Evolutionary conservation across 2,888 invertebrate species (phyloP), one percentile per base, ranked within the genome.

Genomic region (Andrena bicolor): DNA sequence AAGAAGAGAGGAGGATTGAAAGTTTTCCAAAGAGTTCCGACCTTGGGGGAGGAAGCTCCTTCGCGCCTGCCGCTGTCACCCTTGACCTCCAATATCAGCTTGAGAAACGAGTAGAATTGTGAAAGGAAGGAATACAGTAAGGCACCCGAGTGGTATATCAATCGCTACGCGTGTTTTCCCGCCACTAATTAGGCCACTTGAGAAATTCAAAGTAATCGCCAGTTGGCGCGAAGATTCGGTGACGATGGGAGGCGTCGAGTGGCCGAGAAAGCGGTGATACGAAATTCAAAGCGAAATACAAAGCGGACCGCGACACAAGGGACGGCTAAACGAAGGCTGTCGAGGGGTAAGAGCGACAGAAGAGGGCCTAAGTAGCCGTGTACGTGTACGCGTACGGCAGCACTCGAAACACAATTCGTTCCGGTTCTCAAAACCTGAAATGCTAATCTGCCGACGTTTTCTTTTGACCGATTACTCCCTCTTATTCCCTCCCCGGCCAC

Each of bases 381-480:
- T 78, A 71, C 69, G 53, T 49, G 64, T 71, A 63, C 65, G 58
- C 58, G 66, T 32, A 51, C 76, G 66, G 76, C 78, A 30, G 68
- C 72, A 90, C 90, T 91, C 89, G 89, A 90, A 85, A 86, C 76
- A 89, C 89, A 89, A 90, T 90, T 90, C 87, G 82, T 88, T 87
- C 86, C 83, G 86, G 77, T 84, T 85, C 80, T 88, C 85, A 70
- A 85, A 87, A 85, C 83, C 83, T 81, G 79, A 89, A 89, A 86
- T 89, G 89, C 87, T 92, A 92, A 92, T 92, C 92, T 89, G 53
- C 75, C 89, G 90, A 75, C 68, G 64, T 82, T 83, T 82, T 66
- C 83, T 61, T 87, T 80, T 69, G 78, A 83, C 78, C 80, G 76
- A 77, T 79, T 80, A 71, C 66, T 76, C 63, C 41, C 49, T 81